These are phyloP conservation scores for Coreius guichenoti DNA, from an alignment of 2,797 vertebrate species.

Conservation along the genomic window DNA sequence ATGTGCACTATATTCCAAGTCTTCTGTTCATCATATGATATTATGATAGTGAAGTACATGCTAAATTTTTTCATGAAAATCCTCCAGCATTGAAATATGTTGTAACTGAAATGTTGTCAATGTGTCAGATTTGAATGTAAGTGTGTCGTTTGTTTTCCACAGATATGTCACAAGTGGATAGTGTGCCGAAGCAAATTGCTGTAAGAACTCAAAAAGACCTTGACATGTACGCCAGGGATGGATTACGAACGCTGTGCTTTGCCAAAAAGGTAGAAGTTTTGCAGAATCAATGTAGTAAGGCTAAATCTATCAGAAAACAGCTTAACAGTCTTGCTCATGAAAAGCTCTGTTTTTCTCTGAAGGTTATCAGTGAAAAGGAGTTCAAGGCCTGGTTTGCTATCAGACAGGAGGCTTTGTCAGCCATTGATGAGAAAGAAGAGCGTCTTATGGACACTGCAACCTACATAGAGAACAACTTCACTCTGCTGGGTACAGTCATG, in stretches of 20 bases:
- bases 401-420: slow-evolving; percentile 83
- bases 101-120: neutral
- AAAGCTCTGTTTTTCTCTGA: slow-evolving; percentile 28
- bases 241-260: slow-evolving; percentile 91
- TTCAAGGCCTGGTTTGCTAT: slow-evolving; percentile 85
- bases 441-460: slow-evolving; percentile 85
- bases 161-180: slow-evolving; percentile 50
- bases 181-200: slow-evolving; percentile 77
- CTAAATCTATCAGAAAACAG: neutral
- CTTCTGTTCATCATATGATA: neutral
- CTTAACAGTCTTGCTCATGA: neutral
- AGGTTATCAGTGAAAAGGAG: slow-evolving; percentile 85
- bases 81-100: neutral
- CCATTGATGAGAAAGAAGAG: slow-evolving; percentile 87
- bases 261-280: slow-evolving; percentile 85
- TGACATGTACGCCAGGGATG: slow-evolving; percentile 87
- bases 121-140: neutral
- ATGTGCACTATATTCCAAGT: neutral
- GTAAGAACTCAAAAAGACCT: slow-evolving; percentile 87
- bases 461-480: slow-evolving; percentile 88
- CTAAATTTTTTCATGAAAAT: neutral
- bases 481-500: slow-evolving; percentile 84
- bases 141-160: neutral
- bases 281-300: no score
- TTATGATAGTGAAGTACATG: neutral